Conservation (phyloP, 2,113 vertebrate genomes). For the Indicator maculatus region DNA sequence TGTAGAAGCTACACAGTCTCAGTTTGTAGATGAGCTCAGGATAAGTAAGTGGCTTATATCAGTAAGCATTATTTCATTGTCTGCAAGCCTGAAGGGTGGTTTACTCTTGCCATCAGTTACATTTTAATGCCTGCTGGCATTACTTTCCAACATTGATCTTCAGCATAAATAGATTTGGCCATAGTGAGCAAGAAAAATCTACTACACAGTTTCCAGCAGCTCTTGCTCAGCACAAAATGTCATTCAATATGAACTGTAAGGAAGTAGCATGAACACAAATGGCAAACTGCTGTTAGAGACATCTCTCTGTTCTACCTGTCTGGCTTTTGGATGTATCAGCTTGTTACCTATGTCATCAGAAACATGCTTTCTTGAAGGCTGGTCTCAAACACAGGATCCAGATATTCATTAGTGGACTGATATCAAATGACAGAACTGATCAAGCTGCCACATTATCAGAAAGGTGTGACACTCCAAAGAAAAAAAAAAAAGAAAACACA, state of each 20-base stretch:
- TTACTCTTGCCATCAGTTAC: slow-evolving; percentile 15
- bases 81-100: neutral
- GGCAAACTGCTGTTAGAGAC: neutral
- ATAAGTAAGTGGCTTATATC: neutral
- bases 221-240: slow-evolving; percentile 37
- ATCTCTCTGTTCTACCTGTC: neutral
- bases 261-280: neutral
- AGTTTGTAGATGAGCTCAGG: neutral
- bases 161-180: neutral
- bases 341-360: neutral
- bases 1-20: slow-evolving; percentile 11
- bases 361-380: neutral
- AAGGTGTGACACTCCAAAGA: neutral
- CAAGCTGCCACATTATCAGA: neutral
- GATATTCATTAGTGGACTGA: neutral
- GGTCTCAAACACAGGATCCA: neutral
- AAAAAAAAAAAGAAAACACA: neutral
- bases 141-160: slow-evolving; percentile 2
- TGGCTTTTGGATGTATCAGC: neutral
- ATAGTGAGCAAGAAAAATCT: neutral
- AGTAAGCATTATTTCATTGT: neutral
- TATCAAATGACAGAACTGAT: neutral
- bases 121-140: slow-evolving; percentile 32
- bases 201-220: slow-evolving; percentile 39
- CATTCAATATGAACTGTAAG: neutral